Evolutionary conservation across 2,113 vertebrate species (phyloP), one percentile per base, ranked within the genome.

Genomic region (Psammodynastes pulverulentus): DNA sequence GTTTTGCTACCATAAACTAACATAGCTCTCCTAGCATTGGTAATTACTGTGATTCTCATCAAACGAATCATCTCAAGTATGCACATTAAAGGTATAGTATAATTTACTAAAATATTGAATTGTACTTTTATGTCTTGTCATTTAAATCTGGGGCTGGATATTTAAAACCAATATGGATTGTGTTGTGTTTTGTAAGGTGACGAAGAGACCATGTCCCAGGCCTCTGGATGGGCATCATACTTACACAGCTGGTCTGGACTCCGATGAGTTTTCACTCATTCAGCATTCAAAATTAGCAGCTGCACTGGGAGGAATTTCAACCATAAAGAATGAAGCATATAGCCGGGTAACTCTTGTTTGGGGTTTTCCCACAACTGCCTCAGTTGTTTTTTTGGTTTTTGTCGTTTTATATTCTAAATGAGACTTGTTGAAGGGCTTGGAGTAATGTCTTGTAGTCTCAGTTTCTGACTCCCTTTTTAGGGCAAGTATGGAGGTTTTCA

Each of bases 231-330:
- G 99, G 96, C 98, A 34, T 99, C 99, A 0, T 99, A 99, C 89
- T 98, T 99, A n/a, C 99, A 99, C 96, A 99, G 99, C 95, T 99
- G 99, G 99, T 99, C 99, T 4, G 99, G 99, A 94, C 98, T 99
- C 95, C 98, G 98, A 96, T 99, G 97, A 97, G 91, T 52, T 21
- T 67, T 29, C 79, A 92, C 0, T 0, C 48, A 87, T 92, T 84
- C 48, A 8, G 92, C 24, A 67, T 91, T 94, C 84, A 92, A 94
- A 96, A 96, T 97, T 95, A 94, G 95, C 51, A 92, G 3, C 1
- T 94, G 46, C 89, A 94, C 84, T 94, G 90, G 88, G 13, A 94
- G 23, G 95, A 94, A 52, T 90, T 49, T 91, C 88, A 87, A 5
- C 62, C 8, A 87, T 90, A 56, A 92, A 93, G 46, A 94, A 92